Percentiles rank a stretch among this genome's conserved stretches.
These are phyloP conservation scores for Diorhabda carinulata DNA, from an alignment of 1,140 invertebrate species.

Conservation along the genomic window DNA sequence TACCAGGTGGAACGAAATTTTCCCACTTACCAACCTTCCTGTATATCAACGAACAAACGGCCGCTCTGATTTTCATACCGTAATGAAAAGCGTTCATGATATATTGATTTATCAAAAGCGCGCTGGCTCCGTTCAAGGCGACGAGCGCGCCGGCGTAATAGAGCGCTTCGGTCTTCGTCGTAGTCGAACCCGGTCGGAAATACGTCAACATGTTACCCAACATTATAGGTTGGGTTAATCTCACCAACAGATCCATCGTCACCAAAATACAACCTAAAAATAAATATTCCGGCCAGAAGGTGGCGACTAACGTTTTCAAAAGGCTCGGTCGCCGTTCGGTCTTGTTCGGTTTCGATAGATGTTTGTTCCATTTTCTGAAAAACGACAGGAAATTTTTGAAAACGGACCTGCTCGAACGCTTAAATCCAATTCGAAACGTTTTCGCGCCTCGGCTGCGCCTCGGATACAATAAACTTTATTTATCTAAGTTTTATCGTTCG, in stretches of 20 bases:
- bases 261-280: conserved; percentile 38
- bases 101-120: conserved; percentile 58
- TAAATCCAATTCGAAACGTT: no score
- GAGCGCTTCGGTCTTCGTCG: conserved; percentile 50
- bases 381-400: neutral
- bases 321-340: conserved; percentile 44
- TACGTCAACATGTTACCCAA: conserved; percentile 54
- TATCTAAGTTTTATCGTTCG: no score
- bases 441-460: no score
- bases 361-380: conserved; percentile 45
- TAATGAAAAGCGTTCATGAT: conserved; percentile 58
- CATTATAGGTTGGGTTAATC: conserved; percentile 51
- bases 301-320: conserved; percentile 43
- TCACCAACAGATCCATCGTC: conserved; percentile 38
- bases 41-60: conserved; percentile 64
- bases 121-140: conserved; percentile 51
- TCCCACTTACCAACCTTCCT: conserved; percentile 53
- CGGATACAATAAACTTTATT: no score
- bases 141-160: conserved; percentile 59
- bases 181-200: conserved; percentile 43
- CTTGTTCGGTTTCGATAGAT: conserved; percentile 43
- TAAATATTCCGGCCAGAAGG: conserved; percentile 49
- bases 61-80: conserved; percentile 58
- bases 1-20: neutral
- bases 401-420: no score